Base-by-base conservation (phyloP, 2,797 vertebrate genomes). In the Semaprochilodus insignis region DNA sequence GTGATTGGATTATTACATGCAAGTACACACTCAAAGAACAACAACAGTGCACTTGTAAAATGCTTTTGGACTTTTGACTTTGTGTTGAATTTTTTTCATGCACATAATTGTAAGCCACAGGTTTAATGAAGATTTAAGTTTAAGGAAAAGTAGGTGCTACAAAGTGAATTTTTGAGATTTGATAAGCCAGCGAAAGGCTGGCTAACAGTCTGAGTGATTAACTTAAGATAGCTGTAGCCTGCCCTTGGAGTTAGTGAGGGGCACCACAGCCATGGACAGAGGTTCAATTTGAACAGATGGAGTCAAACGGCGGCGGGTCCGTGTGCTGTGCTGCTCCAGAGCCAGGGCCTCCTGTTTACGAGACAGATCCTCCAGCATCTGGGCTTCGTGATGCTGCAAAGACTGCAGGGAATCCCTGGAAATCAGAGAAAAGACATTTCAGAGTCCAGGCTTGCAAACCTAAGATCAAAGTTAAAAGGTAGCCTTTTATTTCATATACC, bases 401-500 rank as follows among this genome's bases (percentile, higher is more conserved):
- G 86, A 90, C 91, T 95, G 95, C 84, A 95, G 87, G 3, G 93
- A 92, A 60, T 86, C 83, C 40, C 95, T 96, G 85, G 25, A n/a
- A 77, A 62, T 44, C 6, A 69, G 21, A 59, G 8, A 71, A 16
- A 34, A 3, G 23, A 44, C 17, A 44, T 13, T 31, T 31, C n/a
- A n/a, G 10, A n/a, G 14, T 74, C 44, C 2, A 77, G 44, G 5
- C 40, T 44, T 44, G 40, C 40, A 44, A 6, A 48, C 44, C 44
- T 11, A 48, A 48, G 40, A 48, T 10, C 44, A 48, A 48, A 48
- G 11, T 48, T 48, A 11, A 10, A 13, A 48, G 44, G 44, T 13
- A 48, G 2, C 44, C 44, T 48, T 48, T 48, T 48, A 13, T 11
- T 48, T 48, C 10, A 48, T 13, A 48, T 10, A 48, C 40, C 40